A percentile compares a stretch with the other conserved stretches of the same genome.
Conservation (phyloP, 2,113 vertebrate species). For the Rhipidura dahli region DNA sequence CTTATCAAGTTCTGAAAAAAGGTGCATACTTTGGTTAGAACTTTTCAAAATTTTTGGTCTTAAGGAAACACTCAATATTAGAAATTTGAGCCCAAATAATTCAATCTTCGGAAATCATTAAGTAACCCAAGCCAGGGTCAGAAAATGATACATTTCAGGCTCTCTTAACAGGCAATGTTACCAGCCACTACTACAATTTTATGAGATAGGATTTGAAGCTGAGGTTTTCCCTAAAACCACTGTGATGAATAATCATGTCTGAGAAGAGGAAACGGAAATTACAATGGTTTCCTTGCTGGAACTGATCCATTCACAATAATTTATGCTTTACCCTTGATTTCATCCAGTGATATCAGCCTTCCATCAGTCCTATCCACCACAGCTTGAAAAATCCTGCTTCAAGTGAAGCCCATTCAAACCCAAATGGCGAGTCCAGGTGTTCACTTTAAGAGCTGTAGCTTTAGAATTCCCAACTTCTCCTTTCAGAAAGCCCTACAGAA, state of each 20-base stretch:
- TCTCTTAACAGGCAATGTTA: background rate
- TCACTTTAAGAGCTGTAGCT: constrained; percentile 33
- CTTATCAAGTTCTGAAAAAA: background rate
- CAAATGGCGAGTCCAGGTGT: constrained; percentile 62
- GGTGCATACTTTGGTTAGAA: background rate
- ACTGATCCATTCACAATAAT: constrained; percentile 3
- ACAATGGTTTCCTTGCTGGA: constrained; percentile 52
- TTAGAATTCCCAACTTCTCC: constrained; percentile 47
- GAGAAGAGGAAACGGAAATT: constrained; percentile 6
- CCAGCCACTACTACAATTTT: background rate
- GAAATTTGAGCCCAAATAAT: background rate
- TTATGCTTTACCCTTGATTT: constrained; percentile 31
- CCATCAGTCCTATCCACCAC: constrained; percentile 13
- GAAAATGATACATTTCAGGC: background rate
- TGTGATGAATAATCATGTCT: background rate
- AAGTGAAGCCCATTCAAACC: constrained; percentile 47
- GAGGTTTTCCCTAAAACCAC: constrained; percentile 1
- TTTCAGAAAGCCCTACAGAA: constrained; percentile 48
- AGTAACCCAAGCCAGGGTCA: background rate
- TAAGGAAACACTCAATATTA: background rate
- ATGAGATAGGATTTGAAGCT: background rate
- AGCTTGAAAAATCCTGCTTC: constrained; percentile 44
- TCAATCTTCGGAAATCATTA: background rate
- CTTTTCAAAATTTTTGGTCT: background rate
- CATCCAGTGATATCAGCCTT: background rate